A percentile compares a stretch with the other conserved stretches of the same genome.
These are phyloP conservation scores for Spicauda simplicius DNA, from an alignment of 2,888 invertebrate species.

Conservation along the genomic window DNA sequence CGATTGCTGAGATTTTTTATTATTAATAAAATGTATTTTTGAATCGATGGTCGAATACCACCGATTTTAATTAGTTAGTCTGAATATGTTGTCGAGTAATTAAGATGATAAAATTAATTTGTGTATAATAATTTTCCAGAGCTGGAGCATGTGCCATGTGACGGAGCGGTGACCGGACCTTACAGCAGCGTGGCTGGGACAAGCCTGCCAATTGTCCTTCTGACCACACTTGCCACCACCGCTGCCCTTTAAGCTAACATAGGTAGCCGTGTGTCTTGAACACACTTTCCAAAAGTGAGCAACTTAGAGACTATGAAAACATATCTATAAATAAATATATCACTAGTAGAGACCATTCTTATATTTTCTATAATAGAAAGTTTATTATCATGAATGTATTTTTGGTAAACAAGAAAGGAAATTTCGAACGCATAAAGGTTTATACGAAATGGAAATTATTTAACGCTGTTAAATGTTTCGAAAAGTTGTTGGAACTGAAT, in stretches of 20 bases:
- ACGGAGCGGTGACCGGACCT: slow-evolving; percentile 79
- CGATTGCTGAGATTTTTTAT: too few species aligned
- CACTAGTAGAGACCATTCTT: slow-evolving; percentile 25
- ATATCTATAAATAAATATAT: slow-evolving; percentile 11
- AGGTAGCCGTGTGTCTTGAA: not conserved
- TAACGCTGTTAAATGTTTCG: slow-evolving; percentile 17
- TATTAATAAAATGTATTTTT: too few species aligned
- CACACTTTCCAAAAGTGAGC: not conserved
- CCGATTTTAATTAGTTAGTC: too few species aligned
- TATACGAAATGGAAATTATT: slow-evolving; percentile 15
- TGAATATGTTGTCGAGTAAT: too few species aligned
- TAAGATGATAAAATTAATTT: too few species aligned
- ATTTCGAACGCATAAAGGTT: slow-evolving; percentile 10
- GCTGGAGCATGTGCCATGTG: slow-evolving; percentile 77
- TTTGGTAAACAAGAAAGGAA: slow-evolving; percentile 7
- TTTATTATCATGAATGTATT: slow-evolving; percentile 27
- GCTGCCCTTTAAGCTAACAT: slow-evolving; percentile 64
- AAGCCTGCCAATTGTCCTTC: slow-evolving; percentile 67
- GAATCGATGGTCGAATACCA: too few species aligned
- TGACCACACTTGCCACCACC: slow-evolving; percentile 75
- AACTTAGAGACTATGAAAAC: slow-evolving; percentile 24
- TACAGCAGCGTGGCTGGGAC: slow-evolving; percentile 80
- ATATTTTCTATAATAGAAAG: slow-evolving; percentile 19
- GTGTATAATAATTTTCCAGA: slow-evolving; percentile 64
- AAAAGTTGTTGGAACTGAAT: slow-evolving; percentile 23